phyloP scores from a whole-genome alignment of 2,888 invertebrate genomes.

The Neoscelio sp. region DNA sequence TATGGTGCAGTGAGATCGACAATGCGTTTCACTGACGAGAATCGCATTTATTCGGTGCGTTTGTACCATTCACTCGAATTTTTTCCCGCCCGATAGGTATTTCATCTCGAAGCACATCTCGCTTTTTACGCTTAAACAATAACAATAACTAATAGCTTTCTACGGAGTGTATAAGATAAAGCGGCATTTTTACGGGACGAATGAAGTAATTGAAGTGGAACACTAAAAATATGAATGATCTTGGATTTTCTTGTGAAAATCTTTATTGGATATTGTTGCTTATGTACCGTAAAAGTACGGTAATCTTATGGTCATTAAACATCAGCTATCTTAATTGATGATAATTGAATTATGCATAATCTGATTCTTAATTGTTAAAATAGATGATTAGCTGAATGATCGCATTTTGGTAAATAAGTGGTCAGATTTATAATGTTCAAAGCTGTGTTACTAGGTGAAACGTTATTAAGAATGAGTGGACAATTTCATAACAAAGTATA shows the following conservation, averaged over 20 bases:
- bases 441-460: not conserved
- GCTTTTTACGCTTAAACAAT: conserved; percentile 49
- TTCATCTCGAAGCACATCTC: conserved; percentile 54
- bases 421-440: not conserved
- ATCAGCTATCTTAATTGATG: too few species aligned
- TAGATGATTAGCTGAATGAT: too few species aligned
- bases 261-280: conserved; percentile 19
- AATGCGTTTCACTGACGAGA: conserved; percentile 61
- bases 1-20: conserved; percentile 65
- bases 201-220: conserved; percentile 43
- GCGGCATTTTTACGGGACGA: conserved; percentile 30
- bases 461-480: not conserved
- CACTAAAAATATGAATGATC: conserved; percentile 41
- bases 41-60: conserved; percentile 44
- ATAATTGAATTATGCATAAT: too few species aligned
- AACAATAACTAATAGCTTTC: conserved; percentile 64
- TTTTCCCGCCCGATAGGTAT: conserved; percentile 37
- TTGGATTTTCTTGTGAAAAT: conserved; percentile 27
- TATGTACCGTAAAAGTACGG: too few species aligned
- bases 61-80: conserved; percentile 48
- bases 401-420: not conserved
- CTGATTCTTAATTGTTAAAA: too few species aligned
- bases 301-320: too few species aligned
- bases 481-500: not conserved
- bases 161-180: conserved; percentile 37